Conservation (phyloP, 92 coral and sea anemone species). For the Anthopleura xanthogrammica region DNA sequence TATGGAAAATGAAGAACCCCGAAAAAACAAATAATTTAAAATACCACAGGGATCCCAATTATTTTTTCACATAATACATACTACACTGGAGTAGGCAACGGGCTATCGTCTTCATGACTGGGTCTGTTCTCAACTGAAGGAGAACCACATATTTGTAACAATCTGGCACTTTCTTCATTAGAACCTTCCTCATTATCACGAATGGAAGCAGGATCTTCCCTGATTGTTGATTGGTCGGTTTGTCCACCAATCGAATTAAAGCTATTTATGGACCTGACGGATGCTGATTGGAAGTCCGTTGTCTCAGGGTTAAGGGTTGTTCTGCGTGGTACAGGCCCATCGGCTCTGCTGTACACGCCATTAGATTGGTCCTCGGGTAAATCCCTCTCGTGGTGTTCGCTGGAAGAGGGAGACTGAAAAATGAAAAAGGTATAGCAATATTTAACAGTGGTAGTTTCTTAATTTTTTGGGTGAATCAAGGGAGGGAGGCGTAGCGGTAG, state of each 20-base stretch:
- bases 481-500: no score
- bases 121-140: neutral
- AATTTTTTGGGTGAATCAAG: no score
- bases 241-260: slow-evolving; percentile 1
- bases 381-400: neutral
- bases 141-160: neutral
- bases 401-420: neutral
- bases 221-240: slow-evolving; percentile 8
- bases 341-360: neutral
- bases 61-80: no score
- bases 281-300: slow-evolving; percentile 22
- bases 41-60: no score
- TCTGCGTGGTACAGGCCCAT: neutral
- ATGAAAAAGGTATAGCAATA: neutral
- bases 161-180: neutral
- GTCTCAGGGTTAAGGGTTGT: slow-evolving; percentile 15
- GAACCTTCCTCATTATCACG: neutral
- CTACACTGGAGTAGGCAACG: no score
- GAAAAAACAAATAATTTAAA: no score
- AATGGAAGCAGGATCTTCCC: neutral
- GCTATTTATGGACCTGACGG: slow-evolving; percentile 14
- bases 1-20: no score
- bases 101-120: neutral
- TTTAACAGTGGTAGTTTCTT: no score
- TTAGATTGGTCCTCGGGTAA: neutral